phyloP scores from a whole-genome alignment of 2,888 invertebrate species.

The Agapetus fuscipes region DNA sequence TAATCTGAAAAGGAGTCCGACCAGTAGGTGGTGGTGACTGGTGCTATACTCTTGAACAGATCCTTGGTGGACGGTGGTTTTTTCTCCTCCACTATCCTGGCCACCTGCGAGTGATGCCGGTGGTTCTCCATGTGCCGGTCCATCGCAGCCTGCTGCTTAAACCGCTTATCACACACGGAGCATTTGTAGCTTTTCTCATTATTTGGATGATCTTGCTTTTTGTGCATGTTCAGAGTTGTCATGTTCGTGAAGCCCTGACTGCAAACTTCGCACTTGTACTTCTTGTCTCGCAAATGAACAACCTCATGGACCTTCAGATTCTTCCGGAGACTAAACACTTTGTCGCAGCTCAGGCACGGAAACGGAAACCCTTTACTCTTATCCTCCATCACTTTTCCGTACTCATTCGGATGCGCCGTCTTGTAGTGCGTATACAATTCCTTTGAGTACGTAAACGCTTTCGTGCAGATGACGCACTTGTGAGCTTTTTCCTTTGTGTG shows the following conservation, averaged over 20 bases:
- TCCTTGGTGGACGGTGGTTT: conserved; percentile 26
- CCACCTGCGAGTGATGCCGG: conserved; percentile 23
- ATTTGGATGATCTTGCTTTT: conserved; percentile 34
- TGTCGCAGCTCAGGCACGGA: conserved; percentile 31
- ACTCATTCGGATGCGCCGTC: conserved; percentile 17
- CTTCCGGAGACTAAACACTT: conserved; percentile 30
- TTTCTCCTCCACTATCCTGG: conserved; percentile 21
- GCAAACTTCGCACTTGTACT: conserved; percentile 35
- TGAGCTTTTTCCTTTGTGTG: conserved; percentile 24
- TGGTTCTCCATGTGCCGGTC: conserved; percentile 36
- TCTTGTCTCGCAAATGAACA: conserved; percentile 28
- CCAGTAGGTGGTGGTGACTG: conserved; percentile 38
- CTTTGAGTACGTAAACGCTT: conserved; percentile 17
- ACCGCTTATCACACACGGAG: conserved; percentile 33
- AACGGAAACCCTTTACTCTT: conserved; percentile 23
- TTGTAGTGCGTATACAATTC: conserved; percentile 19
- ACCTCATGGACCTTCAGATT: conserved; percentile 29
- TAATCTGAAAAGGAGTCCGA: conserved; percentile 39
- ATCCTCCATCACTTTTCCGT: conserved; percentile 12
- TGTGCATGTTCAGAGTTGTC: conserved; percentile 40
- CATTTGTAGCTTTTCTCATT: conserved; percentile 29
- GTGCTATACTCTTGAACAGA: conserved; percentile 36
- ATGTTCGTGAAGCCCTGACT: conserved; percentile 38
- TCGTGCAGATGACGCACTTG: conserved; percentile 18
- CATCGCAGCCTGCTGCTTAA: conserved; percentile 34